phyloP scores from a whole-genome alignment of 2,888 invertebrate genomes.

The Pyralis farinalis region DNA sequence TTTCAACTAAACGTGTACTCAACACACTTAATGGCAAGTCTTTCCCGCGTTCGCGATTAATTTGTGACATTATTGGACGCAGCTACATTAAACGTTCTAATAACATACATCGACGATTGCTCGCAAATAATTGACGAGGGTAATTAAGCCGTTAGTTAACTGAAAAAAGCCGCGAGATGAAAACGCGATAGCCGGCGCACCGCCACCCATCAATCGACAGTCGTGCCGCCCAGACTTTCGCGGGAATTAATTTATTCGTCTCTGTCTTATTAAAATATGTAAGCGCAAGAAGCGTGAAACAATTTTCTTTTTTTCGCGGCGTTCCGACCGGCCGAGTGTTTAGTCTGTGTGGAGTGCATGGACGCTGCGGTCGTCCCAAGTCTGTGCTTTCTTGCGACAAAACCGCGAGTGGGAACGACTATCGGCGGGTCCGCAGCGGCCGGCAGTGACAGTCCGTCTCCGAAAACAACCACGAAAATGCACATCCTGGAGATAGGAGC shows the following conservation, averaged over 20 bases:
- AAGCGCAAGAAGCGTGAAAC: conserved; percentile 74
- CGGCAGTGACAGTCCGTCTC: conserved; percentile 41
- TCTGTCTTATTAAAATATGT: conserved; percentile 70
- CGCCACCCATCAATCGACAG: conserved; percentile 50
- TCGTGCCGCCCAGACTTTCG: conserved; percentile 64
- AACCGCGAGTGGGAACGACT: conserved; percentile 22
- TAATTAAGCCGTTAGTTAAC: conserved; percentile 47
- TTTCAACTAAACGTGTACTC: background rate
- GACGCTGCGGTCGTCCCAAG: conserved; percentile 51
- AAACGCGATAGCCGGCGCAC: conserved; percentile 57
- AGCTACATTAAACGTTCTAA: conserved; percentile 14
- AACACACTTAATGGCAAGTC: background rate
- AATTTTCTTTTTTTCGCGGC: conserved; percentile 72
- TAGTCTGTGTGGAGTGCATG: conserved; percentile 60
- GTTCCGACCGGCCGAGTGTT: conserved; percentile 40
- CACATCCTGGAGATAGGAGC: conserved; percentile 76
- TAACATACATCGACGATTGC: conserved; percentile 26
- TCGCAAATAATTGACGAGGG: conserved; percentile 37
- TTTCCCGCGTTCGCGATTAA: background rate
- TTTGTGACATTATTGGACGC: conserved; percentile 18
- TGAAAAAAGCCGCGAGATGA: conserved; percentile 58
- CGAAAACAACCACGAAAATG: conserved; percentile 54
- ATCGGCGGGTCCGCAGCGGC: conserved; percentile 14
- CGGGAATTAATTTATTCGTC: conserved; percentile 69
- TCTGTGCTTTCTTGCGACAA: conserved; percentile 20